Evolutionary conservation across 2,888 invertebrate genomes (phyloP), one percentile per base, ranked within the genome.

Genomic region (Carcina quercana): DNA sequence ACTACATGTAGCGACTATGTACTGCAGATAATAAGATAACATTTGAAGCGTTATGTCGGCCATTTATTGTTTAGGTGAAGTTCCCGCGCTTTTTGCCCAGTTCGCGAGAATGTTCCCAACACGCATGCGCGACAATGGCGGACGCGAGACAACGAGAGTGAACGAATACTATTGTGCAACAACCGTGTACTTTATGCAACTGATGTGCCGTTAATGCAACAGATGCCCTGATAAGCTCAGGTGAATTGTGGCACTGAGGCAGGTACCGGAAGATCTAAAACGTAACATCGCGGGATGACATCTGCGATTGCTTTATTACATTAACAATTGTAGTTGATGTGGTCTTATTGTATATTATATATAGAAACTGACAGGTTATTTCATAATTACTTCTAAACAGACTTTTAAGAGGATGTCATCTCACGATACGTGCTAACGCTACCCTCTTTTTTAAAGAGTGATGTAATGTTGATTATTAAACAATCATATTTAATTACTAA

Each of bases 51-150:
- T 76, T 76, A 82, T 79, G 78, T 76, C 71, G 75, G 72, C 70
- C 69, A 72, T 79, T n/a, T 71, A 76, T 82, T 78, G 73, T 73
- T 66, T 59, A 44, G 57, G 57, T 47, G 55, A 42, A 51, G 72
- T 79, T 84, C 84, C 80, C 83, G 82, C 82, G 83, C 71, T 80
- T 83, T 84, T 84, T 82, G 73, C 62, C 54, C 46, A 40, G 56
- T 58, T 67, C 80, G 82, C 82, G 84, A 80, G 83, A 84, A 84
- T 64, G 65, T 82, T 84, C 84, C 66, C 83, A 82, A 65, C 66
- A 67, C 78, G 74, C 78, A 71, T 73, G 24, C 10, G 28, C 68
- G 62, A 79, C 80, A 80, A 82, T 80, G 71, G 75, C 53, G 49
- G 54, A 51, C 47, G 53, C 59, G 60, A 60, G 53, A 56, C 71